These are phyloP conservation scores for Octodon degus DNA, from an alignment of 2,113 vertebrate species.

Conservation along the genomic window DNA sequence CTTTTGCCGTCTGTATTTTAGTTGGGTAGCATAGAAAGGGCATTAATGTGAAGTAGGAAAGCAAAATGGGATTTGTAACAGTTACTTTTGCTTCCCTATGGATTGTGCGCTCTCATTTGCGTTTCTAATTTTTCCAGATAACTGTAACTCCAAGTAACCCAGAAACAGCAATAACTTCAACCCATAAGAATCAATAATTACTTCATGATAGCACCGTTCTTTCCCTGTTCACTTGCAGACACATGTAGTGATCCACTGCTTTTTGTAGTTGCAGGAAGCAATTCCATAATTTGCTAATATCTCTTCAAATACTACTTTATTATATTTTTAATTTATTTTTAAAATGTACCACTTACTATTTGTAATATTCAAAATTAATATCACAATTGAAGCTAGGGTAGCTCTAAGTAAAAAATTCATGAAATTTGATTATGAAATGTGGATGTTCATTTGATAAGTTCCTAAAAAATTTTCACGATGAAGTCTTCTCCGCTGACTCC, in stretches of 20 bases:
- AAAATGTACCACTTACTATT: background rate
- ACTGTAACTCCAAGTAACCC: background rate
- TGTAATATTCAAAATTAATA: background rate
- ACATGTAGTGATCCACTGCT: background rate
- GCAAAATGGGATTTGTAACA: background rate
- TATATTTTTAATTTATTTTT: background rate
- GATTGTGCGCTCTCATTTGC: background rate
- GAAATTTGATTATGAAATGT: background rate
- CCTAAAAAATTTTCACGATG: background rate
- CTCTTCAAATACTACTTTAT: background rate
- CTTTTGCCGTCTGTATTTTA: background rate
- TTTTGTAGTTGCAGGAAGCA: background rate
- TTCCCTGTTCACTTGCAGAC: background rate
- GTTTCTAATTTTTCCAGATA: background rate
- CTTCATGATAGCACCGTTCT: background rate
- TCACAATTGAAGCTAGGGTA: background rate
- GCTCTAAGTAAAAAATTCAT: background rate
- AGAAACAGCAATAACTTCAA: too few relatives aligned
- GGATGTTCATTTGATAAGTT: background rate
- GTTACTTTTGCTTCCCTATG: background rate
- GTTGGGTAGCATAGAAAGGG: accelerated
- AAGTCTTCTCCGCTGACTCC: too few relatives aligned
- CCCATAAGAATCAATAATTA: too few relatives aligned
- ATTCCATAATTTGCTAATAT: background rate
- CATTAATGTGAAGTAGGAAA: too few relatives aligned